Conservation (phyloP, 2,113 vertebrate genomes). For the Chauna torquata region DNA sequence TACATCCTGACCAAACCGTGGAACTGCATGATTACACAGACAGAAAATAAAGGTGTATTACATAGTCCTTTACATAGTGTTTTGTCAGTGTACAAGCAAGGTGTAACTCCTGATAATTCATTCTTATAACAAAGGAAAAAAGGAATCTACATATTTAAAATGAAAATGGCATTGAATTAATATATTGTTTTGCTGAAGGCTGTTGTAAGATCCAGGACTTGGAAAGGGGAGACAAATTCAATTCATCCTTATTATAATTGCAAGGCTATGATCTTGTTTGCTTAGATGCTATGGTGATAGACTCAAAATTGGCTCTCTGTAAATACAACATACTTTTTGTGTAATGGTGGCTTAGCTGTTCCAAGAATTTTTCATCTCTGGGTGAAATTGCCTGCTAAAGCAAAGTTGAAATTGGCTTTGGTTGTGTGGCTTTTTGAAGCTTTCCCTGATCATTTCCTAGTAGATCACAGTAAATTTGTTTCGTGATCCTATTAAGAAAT, state of each 20-base stretch:
- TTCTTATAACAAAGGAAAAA: slow-evolving; percentile 42
- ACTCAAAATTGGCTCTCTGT: slow-evolving; percentile 67
- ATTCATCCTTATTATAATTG: slow-evolving; percentile 71
- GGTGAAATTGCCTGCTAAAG: slow-evolving; percentile 71
- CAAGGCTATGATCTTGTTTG: slow-evolving; percentile 71
- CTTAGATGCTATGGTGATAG: slow-evolving; percentile 61
- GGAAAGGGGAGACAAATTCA: slow-evolving; percentile 54
- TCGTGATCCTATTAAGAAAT: slow-evolving; percentile 58
- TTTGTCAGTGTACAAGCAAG: background rate
- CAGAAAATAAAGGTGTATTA: background rate
- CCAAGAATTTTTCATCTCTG: slow-evolving; percentile 68
- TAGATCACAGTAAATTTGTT: slow-evolving; percentile 60
- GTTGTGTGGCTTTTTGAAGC: slow-evolving; percentile 46
- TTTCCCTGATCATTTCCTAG: slow-evolving; percentile 62
- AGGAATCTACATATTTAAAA: background rate
- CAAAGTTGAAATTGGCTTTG: slow-evolving; percentile 62
- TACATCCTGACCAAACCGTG: background rate
- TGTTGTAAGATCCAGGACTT: slow-evolving; percentile 40
- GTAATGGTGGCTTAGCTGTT: slow-evolving; percentile 72
- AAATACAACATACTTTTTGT: slow-evolving; percentile 66
- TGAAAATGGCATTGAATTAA: slow-evolving; percentile 69
- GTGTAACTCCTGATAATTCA: background rate
- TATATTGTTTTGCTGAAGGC: slow-evolving; percentile 56
- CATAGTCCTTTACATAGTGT: background rate
- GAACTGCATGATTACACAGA: background rate